These are phyloP conservation scores for Hippocampus abdominalis DNA, from an alignment of 2,113 vertebrate species.

Conservation along the genomic window DNA sequence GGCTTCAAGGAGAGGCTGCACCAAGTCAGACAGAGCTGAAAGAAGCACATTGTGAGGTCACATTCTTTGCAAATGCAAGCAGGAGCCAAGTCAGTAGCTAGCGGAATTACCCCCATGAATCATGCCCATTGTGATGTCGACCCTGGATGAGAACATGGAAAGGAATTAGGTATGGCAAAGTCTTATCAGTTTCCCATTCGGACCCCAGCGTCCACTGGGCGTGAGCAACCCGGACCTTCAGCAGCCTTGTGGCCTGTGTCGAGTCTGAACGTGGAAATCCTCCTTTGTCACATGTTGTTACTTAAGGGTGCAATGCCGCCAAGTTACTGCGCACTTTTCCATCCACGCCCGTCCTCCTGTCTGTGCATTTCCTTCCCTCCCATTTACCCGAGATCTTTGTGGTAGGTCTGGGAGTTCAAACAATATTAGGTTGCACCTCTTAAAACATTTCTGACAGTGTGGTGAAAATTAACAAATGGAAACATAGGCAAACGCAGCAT, in stretches of 20 bases:
- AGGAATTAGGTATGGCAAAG: conserved; percentile 70
- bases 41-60: conserved; percentile 78
- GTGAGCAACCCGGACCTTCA: conserved; percentile 35
- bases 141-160: conserved; percentile 73
- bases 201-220: conserved; percentile 23
- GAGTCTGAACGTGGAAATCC: conserved; percentile 63
- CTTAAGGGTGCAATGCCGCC: conserved; percentile 74
- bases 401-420: conserved; percentile 78
- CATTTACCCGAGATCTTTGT: conserved; percentile 78
- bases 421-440: conserved; percentile 81
- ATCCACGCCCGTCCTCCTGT: conserved; percentile 79
- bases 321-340: conserved; percentile 76
- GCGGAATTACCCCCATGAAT: conserved; percentile 75
- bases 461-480: conserved; percentile 79
- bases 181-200: conserved; percentile 67
- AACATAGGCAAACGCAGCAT: conserved; percentile 72
- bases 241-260: conserved; percentile 39
- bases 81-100: conserved; percentile 77
- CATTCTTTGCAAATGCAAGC: conserved; percentile 75
- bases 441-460: conserved; percentile 78
- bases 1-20: conserved; percentile 67
- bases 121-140: conserved; percentile 76
- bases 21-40: conserved; percentile 71
- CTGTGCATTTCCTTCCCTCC: conserved; percentile 76
- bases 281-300: conserved; percentile 77